A percentile compares a stretch with the other conserved stretches of the same genome.
Conservation (phyloP, 2,797 vertebrate species). For the Micromesistius poutassou region DNA sequence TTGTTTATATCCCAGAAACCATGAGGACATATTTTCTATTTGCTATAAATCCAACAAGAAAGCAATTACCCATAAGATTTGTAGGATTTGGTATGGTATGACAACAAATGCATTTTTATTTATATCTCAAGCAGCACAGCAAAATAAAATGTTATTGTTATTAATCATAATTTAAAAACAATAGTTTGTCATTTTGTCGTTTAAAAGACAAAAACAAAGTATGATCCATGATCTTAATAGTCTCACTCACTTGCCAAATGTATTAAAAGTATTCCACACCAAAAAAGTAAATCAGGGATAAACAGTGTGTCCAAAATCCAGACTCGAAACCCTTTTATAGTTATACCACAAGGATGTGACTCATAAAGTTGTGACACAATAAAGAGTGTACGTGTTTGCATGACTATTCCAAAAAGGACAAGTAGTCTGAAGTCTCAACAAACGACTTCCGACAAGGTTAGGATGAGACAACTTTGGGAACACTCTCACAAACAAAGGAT, state of each 20-base stretch:
- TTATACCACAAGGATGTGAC: neutral
- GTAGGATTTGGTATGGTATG: neutral
- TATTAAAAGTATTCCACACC: neutral
- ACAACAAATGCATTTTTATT: neutral
- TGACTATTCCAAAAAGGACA: neutral
- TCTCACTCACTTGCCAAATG: neutral
- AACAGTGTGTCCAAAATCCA: too few species aligned
- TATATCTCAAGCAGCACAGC: too few species aligned
- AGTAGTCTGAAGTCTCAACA: neutral
- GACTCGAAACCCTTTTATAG: neutral
- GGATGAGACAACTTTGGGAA: neutral
- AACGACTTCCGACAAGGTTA: neutral
- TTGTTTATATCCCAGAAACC: neutral
- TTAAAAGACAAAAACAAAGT: neutral
- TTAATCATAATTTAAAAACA: neutral
- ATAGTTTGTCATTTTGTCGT: neutral
- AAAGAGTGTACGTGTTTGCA: neutral
- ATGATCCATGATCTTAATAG: too few species aligned
- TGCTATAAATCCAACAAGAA: neutral
- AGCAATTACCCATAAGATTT: neutral
- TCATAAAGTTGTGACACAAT: neutral
- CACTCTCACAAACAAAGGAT: slow-evolving; percentile 46
- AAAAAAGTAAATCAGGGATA: too few species aligned
- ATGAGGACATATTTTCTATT: neutral
- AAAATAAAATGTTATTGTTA: neutral